These are phyloP conservation scores for Lamprologus lemairii DNA, from an alignment of 2,113 vertebrate genomes.

Conservation along the genomic window DNA sequence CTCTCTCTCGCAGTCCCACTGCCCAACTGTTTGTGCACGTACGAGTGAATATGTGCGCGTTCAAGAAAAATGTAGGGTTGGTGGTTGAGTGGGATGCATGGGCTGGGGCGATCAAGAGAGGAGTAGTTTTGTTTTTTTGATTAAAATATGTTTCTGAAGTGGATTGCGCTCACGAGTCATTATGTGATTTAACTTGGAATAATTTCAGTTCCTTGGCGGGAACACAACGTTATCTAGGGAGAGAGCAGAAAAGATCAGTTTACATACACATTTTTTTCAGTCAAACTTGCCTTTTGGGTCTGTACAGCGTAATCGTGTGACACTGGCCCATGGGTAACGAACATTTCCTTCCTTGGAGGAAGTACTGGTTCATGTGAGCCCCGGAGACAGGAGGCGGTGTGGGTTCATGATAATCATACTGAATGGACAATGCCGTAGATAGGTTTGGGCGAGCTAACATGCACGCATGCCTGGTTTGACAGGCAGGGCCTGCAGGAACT, in stretches of 20 bases:
- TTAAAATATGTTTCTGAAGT: slow-evolving; percentile 16
- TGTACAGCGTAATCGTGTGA: slow-evolving; percentile 42
- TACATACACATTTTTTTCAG: not conserved
- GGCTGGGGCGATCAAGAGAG: not conserved
- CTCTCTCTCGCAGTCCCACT: slow-evolving; percentile 27
- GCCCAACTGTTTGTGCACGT: slow-evolving; percentile 35
- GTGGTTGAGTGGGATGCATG: not conserved
- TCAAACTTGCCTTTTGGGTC: slow-evolving; percentile 34
- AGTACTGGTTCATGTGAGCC: slow-evolving; percentile 64
- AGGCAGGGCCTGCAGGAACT: slow-evolving; percentile 55
- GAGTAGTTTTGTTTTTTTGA: not conserved
- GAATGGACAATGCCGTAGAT: slow-evolving; percentile 69
- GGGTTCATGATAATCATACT: slow-evolving; percentile 67
- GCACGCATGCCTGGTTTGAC: slow-evolving; percentile 46
- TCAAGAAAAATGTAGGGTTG: not conserved
- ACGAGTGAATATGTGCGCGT: not conserved
- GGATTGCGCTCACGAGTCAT: not conserved
- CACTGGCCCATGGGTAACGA: slow-evolving; percentile 53
- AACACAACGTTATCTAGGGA: not conserved
- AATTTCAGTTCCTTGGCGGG: not conserved
- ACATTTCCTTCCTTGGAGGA: slow-evolving; percentile 70
- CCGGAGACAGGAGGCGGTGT: slow-evolving; percentile 71
- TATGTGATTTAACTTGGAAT: not conserved
- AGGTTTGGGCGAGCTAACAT: slow-evolving; percentile 55
- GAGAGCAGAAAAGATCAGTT: not conserved